Percentiles rank a stretch among this genome's conserved stretches.
Conservation (phyloP, 2,888 invertebrate genomes). For the Pteria penguin region DNA sequence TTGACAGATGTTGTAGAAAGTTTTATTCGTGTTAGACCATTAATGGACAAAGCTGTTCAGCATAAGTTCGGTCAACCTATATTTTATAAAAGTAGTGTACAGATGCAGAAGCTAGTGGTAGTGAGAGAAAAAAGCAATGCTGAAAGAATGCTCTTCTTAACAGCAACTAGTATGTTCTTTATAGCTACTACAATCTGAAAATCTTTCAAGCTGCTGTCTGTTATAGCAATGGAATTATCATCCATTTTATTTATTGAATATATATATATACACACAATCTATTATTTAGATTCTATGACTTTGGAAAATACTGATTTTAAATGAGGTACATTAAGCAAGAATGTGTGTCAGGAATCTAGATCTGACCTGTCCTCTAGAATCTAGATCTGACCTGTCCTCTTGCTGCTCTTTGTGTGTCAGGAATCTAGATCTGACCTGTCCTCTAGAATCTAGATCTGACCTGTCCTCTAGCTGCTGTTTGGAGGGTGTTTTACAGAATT, state of each 20-base stretch:
- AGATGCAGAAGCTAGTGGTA: conserved; percentile 60
- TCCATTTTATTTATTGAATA: not conserved
- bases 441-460: too few relatives aligned
- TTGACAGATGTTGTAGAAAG: conserved; percentile 21
- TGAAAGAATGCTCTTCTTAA: conserved; percentile 51
- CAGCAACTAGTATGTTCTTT: conserved; percentile 60
- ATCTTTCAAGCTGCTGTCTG: too few relatives aligned
- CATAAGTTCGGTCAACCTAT: conserved; percentile 65
- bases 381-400: too few relatives aligned
- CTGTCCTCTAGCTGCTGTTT: too few relatives aligned
- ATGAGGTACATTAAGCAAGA: not conserved
- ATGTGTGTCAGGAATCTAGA: not conserved
- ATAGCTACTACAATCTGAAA: too few relatives aligned
- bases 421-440: not conserved
- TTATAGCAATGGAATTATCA: too few relatives aligned
- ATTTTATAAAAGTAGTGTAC: conserved; percentile 62
- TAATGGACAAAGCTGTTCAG: conserved; percentile 64
- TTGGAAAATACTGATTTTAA: not conserved
- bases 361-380: too few relatives aligned
- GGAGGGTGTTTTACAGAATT: too few relatives aligned
- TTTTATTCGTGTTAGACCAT: conserved; percentile 51
- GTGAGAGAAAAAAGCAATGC: conserved; percentile 49
- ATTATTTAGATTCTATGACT: not conserved
- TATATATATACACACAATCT: not conserved
- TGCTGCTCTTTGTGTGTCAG: too few relatives aligned